Percentiles rank a stretch among this genome's conserved stretches.
phyloP scores from a whole-genome alignment of 2,797 vertebrate species.

The Pyrocephalus nanus region DNA sequence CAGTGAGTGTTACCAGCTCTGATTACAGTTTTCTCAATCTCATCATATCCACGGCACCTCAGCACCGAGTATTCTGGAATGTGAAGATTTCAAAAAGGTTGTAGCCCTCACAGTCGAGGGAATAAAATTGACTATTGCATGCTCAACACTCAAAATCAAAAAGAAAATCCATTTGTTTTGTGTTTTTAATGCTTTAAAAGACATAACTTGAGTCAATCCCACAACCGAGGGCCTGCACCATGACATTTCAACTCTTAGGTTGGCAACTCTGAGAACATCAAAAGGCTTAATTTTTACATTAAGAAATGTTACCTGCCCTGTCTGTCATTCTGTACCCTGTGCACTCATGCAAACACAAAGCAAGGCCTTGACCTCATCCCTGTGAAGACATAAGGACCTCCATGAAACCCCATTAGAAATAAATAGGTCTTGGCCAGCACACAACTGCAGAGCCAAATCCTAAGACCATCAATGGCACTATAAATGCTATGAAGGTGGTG shows the following conservation, averaged over 20 bases:
- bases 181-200: not conserved
- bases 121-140: not conserved
- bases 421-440: not conserved
- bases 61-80: not conserved
- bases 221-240: not conserved
- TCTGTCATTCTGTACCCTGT: not conserved
- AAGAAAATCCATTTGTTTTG: not conserved
- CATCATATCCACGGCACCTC: not conserved
- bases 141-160: not conserved
- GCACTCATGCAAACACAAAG: not conserved
- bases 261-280: not conserved
- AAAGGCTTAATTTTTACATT: not conserved
- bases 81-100: not conserved
- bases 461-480: not conserved
- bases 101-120: not conserved
- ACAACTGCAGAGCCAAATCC: not conserved
- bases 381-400: not conserved
- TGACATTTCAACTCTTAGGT: not conserved
- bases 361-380: not conserved
- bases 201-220: not conserved
- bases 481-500: not conserved
- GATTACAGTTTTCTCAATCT: not conserved
- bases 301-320: not conserved
- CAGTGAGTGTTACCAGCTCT: not conserved
- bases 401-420: not conserved